Evolutionary conservation across 1,140 invertebrate species (phyloP), one percentile per base, ranked within the genome.

Genomic region (Drosophila melanogaster): DNA sequence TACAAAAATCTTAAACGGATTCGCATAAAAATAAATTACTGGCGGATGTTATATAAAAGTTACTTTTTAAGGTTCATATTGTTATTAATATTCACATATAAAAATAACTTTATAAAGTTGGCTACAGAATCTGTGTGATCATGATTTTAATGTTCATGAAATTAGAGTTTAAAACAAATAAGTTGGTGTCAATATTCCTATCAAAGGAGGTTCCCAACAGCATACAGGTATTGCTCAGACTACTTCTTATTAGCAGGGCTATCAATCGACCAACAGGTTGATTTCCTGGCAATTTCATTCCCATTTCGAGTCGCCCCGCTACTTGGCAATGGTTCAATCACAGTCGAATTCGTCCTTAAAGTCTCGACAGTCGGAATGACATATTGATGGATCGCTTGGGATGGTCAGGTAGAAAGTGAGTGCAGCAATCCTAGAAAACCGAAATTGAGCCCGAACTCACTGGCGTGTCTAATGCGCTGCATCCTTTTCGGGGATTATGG

Each of bases 401-500:
- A 8, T 37, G 37, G 55, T 26, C 67, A 70, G 62, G 64, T 70
- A 83, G 56, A 40, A 30, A 35, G 35, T n/a, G 49, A 50, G 57
- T 33, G 38, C 60, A 43, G 22, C 46, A 65, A n/a, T 66, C 64
- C 38, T 59, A 56, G 69, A 33, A 49, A 40, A 54, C 74, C 8
- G 41, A 54, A 71, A 44, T 5, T n/a, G 26, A 62, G 35, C 38
- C 33, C 59, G 40, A 57, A 66, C 60, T 24, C 60, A 50, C 55
- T 58, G 38, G 70, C 84, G 76, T 87, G 51, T 26, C 83, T 83
- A 86, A 83, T 86, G 79, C 70, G 50, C 38, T 64, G 72, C 67
- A 72, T 86, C 83, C 83, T 65, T 79, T 83, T 66, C 79, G 50
- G 75, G 83, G 83, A 86, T 86, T 86, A 86, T 19, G 61, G 43